phyloP scores from a whole-genome alignment of 2,797 vertebrate species.

The Etheostoma nigrum region DNA sequence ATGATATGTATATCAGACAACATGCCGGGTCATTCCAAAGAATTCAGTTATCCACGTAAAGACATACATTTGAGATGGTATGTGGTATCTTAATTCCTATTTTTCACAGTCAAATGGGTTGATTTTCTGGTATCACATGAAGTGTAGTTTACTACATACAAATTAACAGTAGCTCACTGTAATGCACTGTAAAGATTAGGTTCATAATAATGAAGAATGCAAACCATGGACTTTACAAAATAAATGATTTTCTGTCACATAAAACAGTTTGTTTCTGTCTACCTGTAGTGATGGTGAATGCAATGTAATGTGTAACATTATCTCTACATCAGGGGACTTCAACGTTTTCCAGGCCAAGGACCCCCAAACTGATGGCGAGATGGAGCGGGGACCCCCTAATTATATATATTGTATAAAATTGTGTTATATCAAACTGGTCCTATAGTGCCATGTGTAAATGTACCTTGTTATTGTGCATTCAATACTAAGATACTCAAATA shows the following conservation, averaged over 20 bases:
- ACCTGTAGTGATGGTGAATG: no score
- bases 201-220: constrained; percentile 33
- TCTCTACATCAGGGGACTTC: no score
- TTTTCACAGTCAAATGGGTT: constrained; percentile 14
- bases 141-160: constrained; percentile 26
- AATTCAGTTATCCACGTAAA: constrained; percentile 1
- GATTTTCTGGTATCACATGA: constrained; percentile 15
- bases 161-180: constrained; percentile 19
- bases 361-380: no score
- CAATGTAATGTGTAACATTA: no score
- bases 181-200: constrained; percentile 5
- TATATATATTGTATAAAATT: no score
- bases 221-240: constrained; percentile 15
- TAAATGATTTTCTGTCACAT: constrained; percentile 12
- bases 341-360: no score
- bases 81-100: constrained; percentile 9
- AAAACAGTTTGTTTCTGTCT: no score
- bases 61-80: background rate
- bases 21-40: background rate
- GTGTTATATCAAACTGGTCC: no score
- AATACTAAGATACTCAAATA: no score
- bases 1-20: background rate
- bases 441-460: no score
- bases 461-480: no score
- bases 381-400: no score